These are phyloP conservation scores for Clivina fossor DNA, from an alignment of 2,888 invertebrate genomes.

Conservation along the genomic window DNA sequence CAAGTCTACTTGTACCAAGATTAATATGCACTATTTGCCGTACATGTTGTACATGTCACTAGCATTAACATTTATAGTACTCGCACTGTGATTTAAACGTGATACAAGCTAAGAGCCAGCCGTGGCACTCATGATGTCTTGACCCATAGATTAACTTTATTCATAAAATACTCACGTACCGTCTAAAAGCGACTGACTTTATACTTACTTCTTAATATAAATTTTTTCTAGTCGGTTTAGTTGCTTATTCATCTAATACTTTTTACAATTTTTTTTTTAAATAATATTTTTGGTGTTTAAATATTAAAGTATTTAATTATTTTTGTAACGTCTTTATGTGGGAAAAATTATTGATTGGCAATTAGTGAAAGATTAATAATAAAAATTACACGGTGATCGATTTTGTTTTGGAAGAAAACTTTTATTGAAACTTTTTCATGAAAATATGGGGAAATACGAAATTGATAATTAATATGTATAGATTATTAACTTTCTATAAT, in stretches of 20 bases:
- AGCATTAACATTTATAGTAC: conserved; percentile 2
- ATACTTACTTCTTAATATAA: conserved; percentile 28
- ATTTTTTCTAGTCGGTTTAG: conserved; percentile 19
- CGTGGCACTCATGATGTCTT: conserved; percentile 4
- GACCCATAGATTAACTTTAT: conserved; percentile 24
- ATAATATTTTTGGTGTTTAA: conserved; percentile 19
- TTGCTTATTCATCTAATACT: too few species aligned
- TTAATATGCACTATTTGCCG: conserved; percentile 17
- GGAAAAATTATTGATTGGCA: conserved; percentile 33
- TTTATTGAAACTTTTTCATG: conserved; percentile 17
- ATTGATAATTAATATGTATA: conserved; percentile 20
- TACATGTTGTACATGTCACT: conserved; percentile 26
- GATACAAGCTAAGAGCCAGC: neutral
- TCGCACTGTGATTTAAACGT: conserved; percentile 24
- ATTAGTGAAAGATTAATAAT: conserved; percentile 30
- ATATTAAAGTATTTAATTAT: conserved; percentile 26
- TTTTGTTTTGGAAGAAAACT: conserved; percentile 21
- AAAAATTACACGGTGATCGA: conserved; percentile 25
- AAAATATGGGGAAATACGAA: conserved; percentile 16
- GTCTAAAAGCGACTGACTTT: conserved; percentile 23
- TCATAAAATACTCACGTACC: conserved; percentile 27
- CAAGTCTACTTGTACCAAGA: conserved; percentile 21
- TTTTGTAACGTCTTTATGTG: conserved; percentile 31
- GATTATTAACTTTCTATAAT: conserved; percentile 21
- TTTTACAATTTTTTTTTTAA: conserved; percentile 26